Conservation (phyloP, 2,888 invertebrate genomes). For the Dexiosoma caninum region DNA sequence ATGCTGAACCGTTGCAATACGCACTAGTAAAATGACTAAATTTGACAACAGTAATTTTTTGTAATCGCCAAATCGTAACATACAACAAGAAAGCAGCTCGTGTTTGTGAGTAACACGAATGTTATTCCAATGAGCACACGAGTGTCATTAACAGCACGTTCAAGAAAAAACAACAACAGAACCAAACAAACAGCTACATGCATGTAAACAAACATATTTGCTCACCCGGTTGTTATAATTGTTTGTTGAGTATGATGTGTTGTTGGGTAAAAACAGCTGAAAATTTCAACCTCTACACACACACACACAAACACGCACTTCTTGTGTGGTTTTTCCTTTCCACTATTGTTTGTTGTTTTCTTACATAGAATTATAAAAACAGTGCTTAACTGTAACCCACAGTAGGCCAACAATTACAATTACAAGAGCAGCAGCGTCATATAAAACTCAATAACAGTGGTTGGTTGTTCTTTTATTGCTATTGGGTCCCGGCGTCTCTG, state of each 20-base stretch:
- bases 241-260: not conserved
- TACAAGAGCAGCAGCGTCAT: constrained; percentile 56
- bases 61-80: constrained; percentile 29
- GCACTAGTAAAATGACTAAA: constrained; percentile 72
- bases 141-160: constrained; percentile 44
- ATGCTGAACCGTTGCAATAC: constrained; percentile 67
- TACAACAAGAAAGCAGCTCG: constrained; percentile 10
- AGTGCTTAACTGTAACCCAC: constrained; percentile 33
- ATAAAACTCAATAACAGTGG: constrained; percentile 2
- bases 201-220: not conserved
- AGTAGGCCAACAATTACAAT: constrained; percentile 50
- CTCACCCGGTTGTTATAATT: constrained; percentile 7
- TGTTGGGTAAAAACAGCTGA: constrained; percentile 50
- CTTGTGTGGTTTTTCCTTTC: not conserved
- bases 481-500: not conserved
- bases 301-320: too few relatives aligned
- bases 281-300: constrained; percentile 17
- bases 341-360: not conserved
- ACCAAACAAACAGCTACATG: not conserved
- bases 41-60: constrained; percentile 59
- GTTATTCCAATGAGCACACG: constrained; percentile 48
- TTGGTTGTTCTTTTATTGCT: constrained; percentile 24
- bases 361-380: constrained; percentile 21
- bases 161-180: constrained; percentile 4
- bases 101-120: constrained; percentile 47